Base-by-base conservation (phyloP, 2,113 vertebrate genomes). In the Psilopogon haemacephalus region DNA sequence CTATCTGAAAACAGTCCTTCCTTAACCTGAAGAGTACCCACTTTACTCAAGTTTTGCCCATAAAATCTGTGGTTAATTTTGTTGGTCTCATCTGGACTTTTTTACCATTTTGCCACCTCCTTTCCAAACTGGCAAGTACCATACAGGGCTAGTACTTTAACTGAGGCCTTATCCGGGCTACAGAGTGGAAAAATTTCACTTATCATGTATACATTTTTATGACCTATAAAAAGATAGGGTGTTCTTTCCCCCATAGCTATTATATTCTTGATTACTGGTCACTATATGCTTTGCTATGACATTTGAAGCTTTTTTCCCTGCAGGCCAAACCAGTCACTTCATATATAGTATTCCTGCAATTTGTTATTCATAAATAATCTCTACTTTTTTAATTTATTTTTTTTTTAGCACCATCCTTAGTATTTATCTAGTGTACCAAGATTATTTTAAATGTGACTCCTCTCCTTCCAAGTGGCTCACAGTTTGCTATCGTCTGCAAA, bases 31-130 rank as follows among this genome's bases (percentile, higher is more conserved):
- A 59, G 52, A 85, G 37, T 28, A 48, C 11, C 11, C 33, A 56
- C 14, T 56, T 87, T 63, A 37, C 14, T 58, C 33, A 70, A n/a
- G 30, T 71, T 91, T 74, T 82, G 35, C 35, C 35, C 26, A 40
- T 72, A 79, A 88, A 68, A 75, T 52, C 14, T 44, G 24, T 73
- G 26, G 15, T 28, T 71, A 24, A 50, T 89, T 91, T 89, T 78
- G 24, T 75, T 68, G 15, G 30, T 65, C 3, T 85, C 24, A 38
- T 38, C 33, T 89, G 55, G 44, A 80, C 50, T 62, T 87, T 62
- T 87, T 6, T 62, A 48, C 40, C 33, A 8, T 16, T 48, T 80
- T 35, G 44, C 24, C 55, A 38, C 24, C 50, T 85, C 20, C 70
- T 79, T 89, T 76, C 55, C 40, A 65, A 69, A 88, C 54, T 60